These are phyloP conservation scores for Ornithoptera alexandrae DNA, from an alignment of 2,888 invertebrate species.

Conservation along the genomic window DNA sequence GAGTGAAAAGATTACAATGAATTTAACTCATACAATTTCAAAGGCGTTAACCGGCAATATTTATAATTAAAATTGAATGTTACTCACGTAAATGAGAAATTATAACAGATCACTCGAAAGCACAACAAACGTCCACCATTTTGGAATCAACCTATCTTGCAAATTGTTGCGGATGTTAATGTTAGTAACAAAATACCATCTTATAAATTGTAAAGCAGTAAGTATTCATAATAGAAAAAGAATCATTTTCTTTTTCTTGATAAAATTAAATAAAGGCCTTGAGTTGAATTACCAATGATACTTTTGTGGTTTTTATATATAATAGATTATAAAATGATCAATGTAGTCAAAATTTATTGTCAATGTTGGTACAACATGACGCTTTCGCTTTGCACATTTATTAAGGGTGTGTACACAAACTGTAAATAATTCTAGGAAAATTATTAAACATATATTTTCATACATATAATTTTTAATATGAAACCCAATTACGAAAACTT, in stretches of 20 bases:
- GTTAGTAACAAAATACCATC: slow-evolving; percentile 37
- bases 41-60: background rate
- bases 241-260: background rate
- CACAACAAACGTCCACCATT: slow-evolving; percentile 81
- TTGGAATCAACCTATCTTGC: slow-evolving; percentile 67
- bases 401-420: background rate
- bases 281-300: background rate
- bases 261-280: slow-evolving; percentile 11
- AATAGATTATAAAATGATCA: slow-evolving; percentile 29
- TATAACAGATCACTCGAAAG: slow-evolving; percentile 62
- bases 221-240: slow-evolving; percentile 3
- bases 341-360: slow-evolving; percentile 2
- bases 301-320: slow-evolving; percentile 13
- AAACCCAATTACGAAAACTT: no score
- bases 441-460: no score
- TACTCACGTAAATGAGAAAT: slow-evolving; percentile 31
- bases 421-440: no score
- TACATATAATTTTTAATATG: no score
- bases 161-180: slow-evolving; percentile 53
- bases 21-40: background rate
- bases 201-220: slow-evolving; percentile 21
- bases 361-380: slow-evolving; percentile 23
- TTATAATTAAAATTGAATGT: slow-evolving; percentile 1
- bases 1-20: background rate
- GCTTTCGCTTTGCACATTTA: background rate